phyloP scores from a whole-genome alignment of 2,113 vertebrate species.

The Dicerorhinus sumatrensis region DNA sequence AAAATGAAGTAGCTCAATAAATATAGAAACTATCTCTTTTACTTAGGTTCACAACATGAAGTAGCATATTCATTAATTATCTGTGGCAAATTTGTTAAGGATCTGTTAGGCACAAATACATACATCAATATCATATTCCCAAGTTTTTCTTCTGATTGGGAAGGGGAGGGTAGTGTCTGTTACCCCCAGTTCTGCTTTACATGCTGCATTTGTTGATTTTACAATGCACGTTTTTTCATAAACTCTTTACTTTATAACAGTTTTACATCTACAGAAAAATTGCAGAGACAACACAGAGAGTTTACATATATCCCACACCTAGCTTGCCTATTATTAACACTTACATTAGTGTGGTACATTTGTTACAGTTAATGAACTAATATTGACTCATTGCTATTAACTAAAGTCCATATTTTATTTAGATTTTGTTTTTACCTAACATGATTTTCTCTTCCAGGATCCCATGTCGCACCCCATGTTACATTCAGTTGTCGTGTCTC shows the following conservation, averaged over 20 bases:
- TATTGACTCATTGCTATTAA: conserved; percentile 27
- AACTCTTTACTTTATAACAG: not conserved
- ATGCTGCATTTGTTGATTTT: not conserved
- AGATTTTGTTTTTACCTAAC: not conserved
- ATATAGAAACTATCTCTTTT: conserved; percentile 42
- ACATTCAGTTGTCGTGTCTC: not conserved
- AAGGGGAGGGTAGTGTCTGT: not conserved
- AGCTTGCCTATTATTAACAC: not conserved
- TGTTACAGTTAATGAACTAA: conserved; percentile 24
- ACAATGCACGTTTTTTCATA: not conserved
- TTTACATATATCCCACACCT: not conserved
- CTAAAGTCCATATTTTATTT: not conserved
- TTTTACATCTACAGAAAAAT: conserved; percentile 5
- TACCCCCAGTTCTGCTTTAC: not conserved
- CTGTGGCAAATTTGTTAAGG: conserved; percentile 69
- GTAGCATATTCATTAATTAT: conserved; percentile 54
- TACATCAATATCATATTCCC: conserved; percentile 30
- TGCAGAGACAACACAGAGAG: not conserved
- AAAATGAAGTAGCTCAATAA: conserved; percentile 39
- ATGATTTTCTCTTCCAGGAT: not conserved
- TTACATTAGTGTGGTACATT: not conserved
- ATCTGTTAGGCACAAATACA: conserved; percentile 37
- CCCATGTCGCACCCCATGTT: not conserved
- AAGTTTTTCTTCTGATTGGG: not conserved
- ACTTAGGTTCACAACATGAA: conserved; percentile 44